A percentile compares a stretch with the other conserved stretches of the same genome.
phyloP scores from a whole-genome alignment of 35 echinoderm and acorn worm species.

The Hemicentrotus pulcherrimus region DNA sequence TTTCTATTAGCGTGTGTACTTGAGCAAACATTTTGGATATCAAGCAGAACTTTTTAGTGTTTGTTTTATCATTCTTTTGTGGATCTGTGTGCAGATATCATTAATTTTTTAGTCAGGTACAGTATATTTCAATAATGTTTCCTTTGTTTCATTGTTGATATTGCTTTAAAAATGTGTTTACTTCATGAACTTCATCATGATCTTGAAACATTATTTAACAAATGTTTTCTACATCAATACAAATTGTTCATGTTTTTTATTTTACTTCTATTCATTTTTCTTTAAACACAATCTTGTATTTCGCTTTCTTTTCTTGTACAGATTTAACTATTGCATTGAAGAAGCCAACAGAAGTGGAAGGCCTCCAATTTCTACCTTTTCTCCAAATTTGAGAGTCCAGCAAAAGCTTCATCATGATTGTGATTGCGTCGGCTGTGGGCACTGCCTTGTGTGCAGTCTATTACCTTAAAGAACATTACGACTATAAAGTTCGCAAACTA shows the following conservation, averaged over 20 bases:
- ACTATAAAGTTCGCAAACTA: conserved; percentile 82
- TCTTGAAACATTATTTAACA: neutral
- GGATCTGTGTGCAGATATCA: neutral
- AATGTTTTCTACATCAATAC: neutral
- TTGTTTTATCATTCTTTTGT: neutral
- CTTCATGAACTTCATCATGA: neutral
- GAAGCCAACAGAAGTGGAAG: neutral
- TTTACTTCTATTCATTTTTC: neutral
- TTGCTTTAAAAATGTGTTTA: neutral
- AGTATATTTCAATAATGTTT: neutral
- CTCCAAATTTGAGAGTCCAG: conserved; percentile 5
- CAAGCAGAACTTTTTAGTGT: neutral
- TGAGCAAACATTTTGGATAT: neutral
- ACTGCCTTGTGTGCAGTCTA: conserved; percentile 93
- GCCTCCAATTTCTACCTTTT: neutral
- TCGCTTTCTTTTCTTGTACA: neutral
- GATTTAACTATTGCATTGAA: neutral
- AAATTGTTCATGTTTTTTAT: neutral
- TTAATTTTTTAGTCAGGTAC: neutral
- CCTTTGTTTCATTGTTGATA: neutral
- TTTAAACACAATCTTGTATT: neutral
- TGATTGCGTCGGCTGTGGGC: conserved; percentile 85
- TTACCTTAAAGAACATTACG: conserved; percentile 98
- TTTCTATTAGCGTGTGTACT: neutral
- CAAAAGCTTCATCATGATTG: conserved; percentile 75